Evolutionary conservation across 2,113 vertebrate genomes (phyloP), one percentile per base, ranked within the genome.

Genomic region (Lathamus discolor): DNA sequence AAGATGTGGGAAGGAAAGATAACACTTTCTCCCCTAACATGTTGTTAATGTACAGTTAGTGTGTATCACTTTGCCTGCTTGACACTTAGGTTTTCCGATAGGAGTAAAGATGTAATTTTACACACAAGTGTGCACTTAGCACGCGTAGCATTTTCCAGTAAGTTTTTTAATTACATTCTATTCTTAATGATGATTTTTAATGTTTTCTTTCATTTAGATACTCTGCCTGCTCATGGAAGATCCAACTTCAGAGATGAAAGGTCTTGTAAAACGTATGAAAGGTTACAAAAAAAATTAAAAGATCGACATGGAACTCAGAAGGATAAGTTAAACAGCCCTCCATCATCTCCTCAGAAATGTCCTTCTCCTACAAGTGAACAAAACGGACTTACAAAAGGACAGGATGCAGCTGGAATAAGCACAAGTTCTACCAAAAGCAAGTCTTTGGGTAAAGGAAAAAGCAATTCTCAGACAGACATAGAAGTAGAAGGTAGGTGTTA

Each of bases 271-370:
- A 99, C 99, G 1, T 99, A 99, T 1, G 99, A 99, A 96, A 98
- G 99, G 49, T 98, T 99, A 91, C 99, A 99, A 97, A 99, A 99
- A 95, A 99, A 99, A 92, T 97, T 99, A 78, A 99, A 99, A 96
- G 99, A 99, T 73, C 98, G 99, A 39, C 99, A 99, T 77, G 98
- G 98, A 83, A 98, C 98, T 85, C 98, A 98, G 87, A 99, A 99
- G 95, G 99, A 99, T 95, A 99, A 98, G 93, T 96, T 98, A 91
- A 98, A 95, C 91, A 98, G 99, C 96, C 99, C 99, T 48, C 99
- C 99, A 4, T 96, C 98, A 7, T 99, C 99, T 44, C 99, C 99
- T 24, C 99, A 98, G 92, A 99, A 99, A 98, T 98, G 97, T 83
- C 98, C 98, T 91, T 98, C 98, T 83, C 97, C 98, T 22, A 93